A percentile compares a stretch with the other conserved stretches of the same genome.
Evolutionary conservation across 2,888 invertebrate species (phyloP).

Genomic region (Minunthozetes semirufus): DNA sequence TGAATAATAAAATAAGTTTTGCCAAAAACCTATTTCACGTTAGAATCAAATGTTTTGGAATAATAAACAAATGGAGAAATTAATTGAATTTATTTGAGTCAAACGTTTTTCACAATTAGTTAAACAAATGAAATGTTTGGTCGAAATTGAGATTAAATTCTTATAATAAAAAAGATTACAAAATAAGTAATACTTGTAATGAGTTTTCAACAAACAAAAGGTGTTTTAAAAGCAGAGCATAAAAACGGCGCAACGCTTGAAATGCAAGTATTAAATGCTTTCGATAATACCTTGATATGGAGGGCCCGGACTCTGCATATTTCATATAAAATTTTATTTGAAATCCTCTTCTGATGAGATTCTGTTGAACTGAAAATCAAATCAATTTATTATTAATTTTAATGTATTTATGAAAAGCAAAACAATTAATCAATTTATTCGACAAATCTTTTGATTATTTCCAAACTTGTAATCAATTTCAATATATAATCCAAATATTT

Average conservation of each 20-base stretch:
- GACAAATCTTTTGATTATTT: not conserved
- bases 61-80: not conserved
- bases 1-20: not conserved
- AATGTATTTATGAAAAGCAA: not conserved
- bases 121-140: not conserved
- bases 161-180: not conserved
- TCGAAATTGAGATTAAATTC: not conserved
- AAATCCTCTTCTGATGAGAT: not conserved
- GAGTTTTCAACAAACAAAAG: not conserved
- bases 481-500: not conserved
- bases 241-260: not conserved
- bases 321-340: conserved; percentile 36
- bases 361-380: not conserved
- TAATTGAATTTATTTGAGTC: not conserved
- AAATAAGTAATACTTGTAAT: not conserved
- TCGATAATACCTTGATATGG: conserved; percentile 40
- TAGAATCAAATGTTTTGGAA: not conserved
- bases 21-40: not conserved
- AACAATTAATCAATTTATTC: too few species aligned
- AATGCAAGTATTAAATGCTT: not conserved
- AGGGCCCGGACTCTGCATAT: conserved; percentile 41
- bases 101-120: not conserved
- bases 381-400: not conserved
- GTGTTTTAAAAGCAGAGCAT: conserved; percentile 6
- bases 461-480: not conserved